phyloP scores from a whole-genome alignment of 2,888 invertebrate species.

The Xestia c-nigrum region DNA sequence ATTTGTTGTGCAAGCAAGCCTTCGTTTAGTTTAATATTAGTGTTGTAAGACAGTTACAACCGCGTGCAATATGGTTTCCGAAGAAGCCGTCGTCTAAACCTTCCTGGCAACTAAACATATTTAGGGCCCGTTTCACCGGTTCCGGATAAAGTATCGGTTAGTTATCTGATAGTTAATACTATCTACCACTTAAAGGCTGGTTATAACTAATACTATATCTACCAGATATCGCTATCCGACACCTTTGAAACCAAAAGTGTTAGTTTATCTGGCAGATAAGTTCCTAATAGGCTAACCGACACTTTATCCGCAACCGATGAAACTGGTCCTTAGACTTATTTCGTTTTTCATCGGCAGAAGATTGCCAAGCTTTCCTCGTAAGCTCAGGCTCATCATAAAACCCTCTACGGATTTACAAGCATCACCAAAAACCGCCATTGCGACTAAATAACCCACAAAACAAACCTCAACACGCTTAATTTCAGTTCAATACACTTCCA shows the following conservation, averaged over 20 bases:
- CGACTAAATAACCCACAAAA: constrained; percentile 36
- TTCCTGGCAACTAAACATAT: background rate
- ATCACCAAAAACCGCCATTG: background rate
- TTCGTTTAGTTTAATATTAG: background rate
- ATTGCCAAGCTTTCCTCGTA: background rate
- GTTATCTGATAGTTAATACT: too few relatives aligned
- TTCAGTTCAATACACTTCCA: constrained; percentile 60
- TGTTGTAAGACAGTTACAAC: background rate
- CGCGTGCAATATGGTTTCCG: background rate
- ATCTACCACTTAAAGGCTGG: too few relatives aligned
- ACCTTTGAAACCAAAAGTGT: too few relatives aligned
- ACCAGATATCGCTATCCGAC: too few relatives aligned
- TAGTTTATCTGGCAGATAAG: too few relatives aligned
- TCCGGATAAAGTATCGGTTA: too few relatives aligned
- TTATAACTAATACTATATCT: too few relatives aligned
- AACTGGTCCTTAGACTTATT: background rate
- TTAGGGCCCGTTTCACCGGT: too few relatives aligned
- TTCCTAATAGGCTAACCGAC: too few relatives aligned
- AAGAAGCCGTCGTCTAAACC: background rate
- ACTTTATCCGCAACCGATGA: too few relatives aligned
- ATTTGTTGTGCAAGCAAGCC: background rate
- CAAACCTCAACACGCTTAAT: constrained; percentile 48
- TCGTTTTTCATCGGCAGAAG: background rate
- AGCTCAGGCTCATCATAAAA: background rate
- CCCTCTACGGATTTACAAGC: background rate